phyloP scores from a whole-genome alignment of 2,113 vertebrate genomes.

The Rafetus swinhoei region DNA sequence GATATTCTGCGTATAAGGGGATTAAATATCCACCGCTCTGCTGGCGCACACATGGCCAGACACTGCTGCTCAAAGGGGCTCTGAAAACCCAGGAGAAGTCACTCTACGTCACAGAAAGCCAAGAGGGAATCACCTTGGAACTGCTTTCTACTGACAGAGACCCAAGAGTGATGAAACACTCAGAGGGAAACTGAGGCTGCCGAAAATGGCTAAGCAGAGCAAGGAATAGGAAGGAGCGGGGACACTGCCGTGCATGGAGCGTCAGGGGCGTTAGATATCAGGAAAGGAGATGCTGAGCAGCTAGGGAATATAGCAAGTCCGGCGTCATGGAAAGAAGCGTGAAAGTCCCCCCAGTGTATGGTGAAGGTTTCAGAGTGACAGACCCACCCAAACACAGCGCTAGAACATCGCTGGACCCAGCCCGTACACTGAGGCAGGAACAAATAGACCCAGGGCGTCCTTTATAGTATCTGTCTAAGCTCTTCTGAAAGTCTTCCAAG shows the following conservation, averaged over 20 bases:
- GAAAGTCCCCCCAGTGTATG: too few relatives aligned
- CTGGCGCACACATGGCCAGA: neutral
- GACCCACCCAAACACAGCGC: too few relatives aligned
- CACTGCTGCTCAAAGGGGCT: neutral
- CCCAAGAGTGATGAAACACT: neutral
- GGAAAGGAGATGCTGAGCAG: neutral
- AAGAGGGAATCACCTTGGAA: neutral
- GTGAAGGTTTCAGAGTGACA: too few relatives aligned
- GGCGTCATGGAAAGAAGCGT: too few relatives aligned
- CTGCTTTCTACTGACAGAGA: neutral
- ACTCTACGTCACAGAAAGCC: neutral
- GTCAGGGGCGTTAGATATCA: neutral
- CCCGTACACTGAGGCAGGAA: neutral
- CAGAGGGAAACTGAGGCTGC: too few relatives aligned
- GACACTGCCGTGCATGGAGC: fast-evolving
- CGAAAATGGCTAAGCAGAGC: neutral
- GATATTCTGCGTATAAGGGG: neutral
- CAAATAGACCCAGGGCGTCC: neutral
- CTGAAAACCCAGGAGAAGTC: neutral
- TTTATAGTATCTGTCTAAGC: too few relatives aligned
- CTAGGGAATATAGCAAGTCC: too few relatives aligned
- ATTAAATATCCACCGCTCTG: neutral
- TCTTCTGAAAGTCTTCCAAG: too few relatives aligned
- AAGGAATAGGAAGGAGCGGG: neutral
- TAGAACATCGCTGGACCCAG: neutral